These are phyloP conservation scores for Andrena flavipes DNA, from an alignment of 2,888 invertebrate genomes.

Conservation along the genomic window DNA sequence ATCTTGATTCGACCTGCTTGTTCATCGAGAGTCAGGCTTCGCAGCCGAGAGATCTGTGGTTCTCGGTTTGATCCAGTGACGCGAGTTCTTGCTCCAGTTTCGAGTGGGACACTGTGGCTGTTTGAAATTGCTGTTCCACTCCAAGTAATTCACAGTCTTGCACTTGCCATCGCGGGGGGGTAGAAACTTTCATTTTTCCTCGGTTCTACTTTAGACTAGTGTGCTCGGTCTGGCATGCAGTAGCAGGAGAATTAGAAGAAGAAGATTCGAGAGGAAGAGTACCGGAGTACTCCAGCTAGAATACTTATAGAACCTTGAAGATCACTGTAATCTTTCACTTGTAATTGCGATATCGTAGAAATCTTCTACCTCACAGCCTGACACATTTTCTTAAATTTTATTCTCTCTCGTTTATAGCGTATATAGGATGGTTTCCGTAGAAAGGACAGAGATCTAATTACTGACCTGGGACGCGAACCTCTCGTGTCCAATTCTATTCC, in stretches of 20 bases:
- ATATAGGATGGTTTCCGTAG: no score
- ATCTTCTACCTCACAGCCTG: no score
- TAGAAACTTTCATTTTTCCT: slow-evolving; percentile 9
- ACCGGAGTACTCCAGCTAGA: no score
- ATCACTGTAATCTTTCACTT: no score
- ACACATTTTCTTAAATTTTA: no score
- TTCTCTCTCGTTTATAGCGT: no score
- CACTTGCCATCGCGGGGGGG: slow-evolving; percentile 1
- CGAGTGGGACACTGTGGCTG: not conserved
- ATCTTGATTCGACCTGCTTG: not conserved
- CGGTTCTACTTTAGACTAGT: not conserved
- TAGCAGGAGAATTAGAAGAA: not conserved
- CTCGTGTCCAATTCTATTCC: not conserved
- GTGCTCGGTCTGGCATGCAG: not conserved
- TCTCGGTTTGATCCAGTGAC: not conserved
- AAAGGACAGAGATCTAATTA: no score
- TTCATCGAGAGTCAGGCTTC: slow-evolving; percentile 1
- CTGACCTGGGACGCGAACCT: not conserved
- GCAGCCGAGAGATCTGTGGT: not conserved
- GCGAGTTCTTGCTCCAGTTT: slow-evolving; percentile 4
- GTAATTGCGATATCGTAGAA: no score
- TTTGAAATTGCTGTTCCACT: slow-evolving; percentile 19
- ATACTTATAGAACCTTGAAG: no score
- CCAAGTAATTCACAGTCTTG: slow-evolving; percentile 20
- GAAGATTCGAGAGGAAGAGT: not conserved